Base-by-base conservation (phyloP, 2,113 vertebrate genomes). In the Cynoglossus semilaevis region DNA sequence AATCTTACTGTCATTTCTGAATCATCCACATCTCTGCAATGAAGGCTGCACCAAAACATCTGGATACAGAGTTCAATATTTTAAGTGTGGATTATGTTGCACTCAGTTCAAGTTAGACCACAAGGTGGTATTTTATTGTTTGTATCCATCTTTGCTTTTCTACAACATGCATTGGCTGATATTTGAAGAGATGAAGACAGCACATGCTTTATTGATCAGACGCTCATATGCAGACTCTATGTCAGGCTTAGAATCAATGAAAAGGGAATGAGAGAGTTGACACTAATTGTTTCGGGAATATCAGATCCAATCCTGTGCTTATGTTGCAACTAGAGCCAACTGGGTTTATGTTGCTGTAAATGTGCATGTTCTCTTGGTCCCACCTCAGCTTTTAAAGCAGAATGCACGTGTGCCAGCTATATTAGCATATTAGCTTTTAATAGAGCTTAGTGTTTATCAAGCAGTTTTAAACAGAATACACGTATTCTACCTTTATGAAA, bases 161-260 rank as follows among this genome's bases (percentile, higher is more conserved):
- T 22, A n/a, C 48, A 47, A 58, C 7, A 8, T 46, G 36, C 48
- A 17, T 0, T 40, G 22, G 43, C 19, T 1, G 9, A 14, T 35
- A 19, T 9, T 43, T 35, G 12, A 42, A 48, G 45, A 17, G 45
- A 13, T 12, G 12, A 41, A 12, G 10, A 41, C 38, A 41, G 22
- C 14, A 14, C 11, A 41, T 41, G 9, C 9, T 6, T 10, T 57
- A 77, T 82, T 47, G 83, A 85, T 75, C 37, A 34, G 36, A 44
- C 36, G 48, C 51, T 55, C 51, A 36, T 54, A 13, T 56, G 46
- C 51, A 64, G 64, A 61, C 65, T 59, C 44, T 15, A 63, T 66
- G 51, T 63, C 51, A 58, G 1, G 38, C 2, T 41, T 8, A 14
- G 38, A 41, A 75, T 81, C 85, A 61, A 75, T 80, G 37, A 48